These are phyloP conservation scores for Ormyrus pomaceus DNA, from an alignment of 2,888 invertebrate species.

Conservation along the genomic window DNA sequence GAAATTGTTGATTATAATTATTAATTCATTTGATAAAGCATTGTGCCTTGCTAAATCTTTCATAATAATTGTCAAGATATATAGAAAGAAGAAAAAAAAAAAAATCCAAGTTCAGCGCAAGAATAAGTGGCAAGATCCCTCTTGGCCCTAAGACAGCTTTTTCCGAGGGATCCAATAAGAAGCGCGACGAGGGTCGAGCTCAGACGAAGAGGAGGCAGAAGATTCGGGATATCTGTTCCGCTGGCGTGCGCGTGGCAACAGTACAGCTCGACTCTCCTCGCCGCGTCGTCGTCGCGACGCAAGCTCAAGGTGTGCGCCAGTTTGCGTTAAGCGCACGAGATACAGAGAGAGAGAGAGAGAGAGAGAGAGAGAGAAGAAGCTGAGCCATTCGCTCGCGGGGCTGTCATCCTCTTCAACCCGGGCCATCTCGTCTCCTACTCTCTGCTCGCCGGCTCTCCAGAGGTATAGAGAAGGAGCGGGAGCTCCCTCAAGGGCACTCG, in stretches of 20 bases:
- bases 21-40: too few species aligned
- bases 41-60: not conserved
- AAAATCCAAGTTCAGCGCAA: not conserved
- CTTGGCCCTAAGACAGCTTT: not conserved
- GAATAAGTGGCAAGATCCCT: slow-evolving; percentile 13
- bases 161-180: slow-evolving; percentile 27
- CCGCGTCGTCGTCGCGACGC: not conserved
- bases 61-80: not conserved
- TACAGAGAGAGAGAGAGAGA: too few species aligned
- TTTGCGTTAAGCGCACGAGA: too few species aligned
- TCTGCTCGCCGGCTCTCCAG: slow-evolving; percentile 50
- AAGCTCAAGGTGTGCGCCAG: too few species aligned
- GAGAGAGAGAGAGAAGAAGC: slow-evolving; percentile 10
- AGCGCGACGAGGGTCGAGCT: not conserved
- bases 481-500: slow-evolving; percentile 63
- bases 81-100: not conserved
- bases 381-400: slow-evolving; percentile 50
- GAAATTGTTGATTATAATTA: too few species aligned
- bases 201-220: not conserved
- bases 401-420: slow-evolving; percentile 56
- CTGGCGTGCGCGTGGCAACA: not conserved
- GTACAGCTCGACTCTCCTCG: not conserved
- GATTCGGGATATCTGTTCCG: not conserved
- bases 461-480: slow-evolving; percentile 51
- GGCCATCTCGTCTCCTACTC: slow-evolving; percentile 29